Conservation (phyloP, 2,797 vertebrate species). For the Borostomias antarcticus region DNA sequence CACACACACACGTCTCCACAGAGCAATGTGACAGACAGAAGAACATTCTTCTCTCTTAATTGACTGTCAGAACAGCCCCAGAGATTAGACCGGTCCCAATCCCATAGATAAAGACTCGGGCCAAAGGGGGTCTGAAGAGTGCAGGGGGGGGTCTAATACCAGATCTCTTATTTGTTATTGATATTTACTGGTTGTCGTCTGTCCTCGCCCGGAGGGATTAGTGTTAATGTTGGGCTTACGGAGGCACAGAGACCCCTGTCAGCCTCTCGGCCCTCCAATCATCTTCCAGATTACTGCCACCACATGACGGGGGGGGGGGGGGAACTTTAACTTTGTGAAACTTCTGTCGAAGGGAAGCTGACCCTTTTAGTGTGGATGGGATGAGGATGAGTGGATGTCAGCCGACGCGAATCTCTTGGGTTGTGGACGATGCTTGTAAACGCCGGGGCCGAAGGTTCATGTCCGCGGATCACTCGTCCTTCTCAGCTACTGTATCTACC, state of each 20-base stretch:
- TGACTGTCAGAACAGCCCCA: constrained; percentile 76
- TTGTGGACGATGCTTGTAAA: too few relatives aligned
- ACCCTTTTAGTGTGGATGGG: constrained; percentile 23
- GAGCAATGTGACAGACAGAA: constrained; percentile 20
- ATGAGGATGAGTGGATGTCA: constrained; percentile 38
- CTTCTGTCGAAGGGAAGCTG: constrained; percentile 43
- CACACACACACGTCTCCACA: constrained; percentile 24
- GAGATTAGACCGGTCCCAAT: constrained; percentile 79
- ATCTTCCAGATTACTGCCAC: constrained; percentile 66
- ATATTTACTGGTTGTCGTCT: constrained; percentile 78
- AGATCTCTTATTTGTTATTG: constrained; percentile 80
- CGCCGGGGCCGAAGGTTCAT: too few relatives aligned
- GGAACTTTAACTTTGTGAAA: constrained; percentile 61
- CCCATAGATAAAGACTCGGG: constrained; percentile 66
- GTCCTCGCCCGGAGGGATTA: constrained; percentile 71
- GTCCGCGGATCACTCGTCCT: not conserved
- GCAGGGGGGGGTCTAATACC: constrained; percentile 42
- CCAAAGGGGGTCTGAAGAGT: constrained; percentile 48
- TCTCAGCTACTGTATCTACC: not conserved
- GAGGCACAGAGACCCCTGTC: constrained; percentile 55
- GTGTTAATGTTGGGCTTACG: constrained; percentile 74
- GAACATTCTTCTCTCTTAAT: constrained; percentile 79
- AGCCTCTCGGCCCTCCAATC: constrained; percentile 36
- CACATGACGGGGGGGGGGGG: constrained; percentile 48
- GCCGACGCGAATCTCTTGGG: too few relatives aligned